A percentile compares a stretch with the other conserved stretches of the same genome.
phyloP scores from a whole-genome alignment of 2,113 vertebrate species.

The Muntiacus reevesi region DNA sequence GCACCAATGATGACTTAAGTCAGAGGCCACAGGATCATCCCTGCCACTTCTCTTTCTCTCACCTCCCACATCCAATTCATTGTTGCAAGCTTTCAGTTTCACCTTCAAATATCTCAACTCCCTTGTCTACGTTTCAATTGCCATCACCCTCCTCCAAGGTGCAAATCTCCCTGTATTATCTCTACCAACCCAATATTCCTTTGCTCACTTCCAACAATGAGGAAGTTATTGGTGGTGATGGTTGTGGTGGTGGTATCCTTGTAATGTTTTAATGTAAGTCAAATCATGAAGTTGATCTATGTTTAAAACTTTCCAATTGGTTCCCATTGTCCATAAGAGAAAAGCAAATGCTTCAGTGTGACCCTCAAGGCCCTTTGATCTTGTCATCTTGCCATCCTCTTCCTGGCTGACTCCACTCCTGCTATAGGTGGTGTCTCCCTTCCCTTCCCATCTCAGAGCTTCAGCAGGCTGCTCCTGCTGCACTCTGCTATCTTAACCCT shows the following conservation, averaged over 20 bases:
- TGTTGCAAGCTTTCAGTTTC: not conserved
- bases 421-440: rapidly evolving
- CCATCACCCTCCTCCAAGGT: too few relatives aligned
- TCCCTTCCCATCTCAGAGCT: not conserved
- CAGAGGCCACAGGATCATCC: not conserved
- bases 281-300: not conserved
- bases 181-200: not conserved
- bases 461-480: not conserved
- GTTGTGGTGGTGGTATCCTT: not conserved
- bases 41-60: conserved; percentile 1
- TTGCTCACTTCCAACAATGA: not conserved
- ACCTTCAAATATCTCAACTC: not conserved
- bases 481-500: not conserved
- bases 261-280: not conserved
- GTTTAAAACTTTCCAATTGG: not conserved
- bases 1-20: not conserved
- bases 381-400: not conserved
- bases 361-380: not conserved
- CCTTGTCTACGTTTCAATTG: too few relatives aligned
- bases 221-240: not conserved
- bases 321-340: not conserved
- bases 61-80: not conserved
- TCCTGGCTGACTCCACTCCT: too few relatives aligned
- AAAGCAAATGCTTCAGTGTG: not conserved
- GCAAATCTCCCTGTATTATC: not conserved